Evolutionary conservation across 1,140 invertebrate species (phyloP), one percentile per base, ranked within the genome.

Genomic region (Gonatopus flavifemur): DNA sequence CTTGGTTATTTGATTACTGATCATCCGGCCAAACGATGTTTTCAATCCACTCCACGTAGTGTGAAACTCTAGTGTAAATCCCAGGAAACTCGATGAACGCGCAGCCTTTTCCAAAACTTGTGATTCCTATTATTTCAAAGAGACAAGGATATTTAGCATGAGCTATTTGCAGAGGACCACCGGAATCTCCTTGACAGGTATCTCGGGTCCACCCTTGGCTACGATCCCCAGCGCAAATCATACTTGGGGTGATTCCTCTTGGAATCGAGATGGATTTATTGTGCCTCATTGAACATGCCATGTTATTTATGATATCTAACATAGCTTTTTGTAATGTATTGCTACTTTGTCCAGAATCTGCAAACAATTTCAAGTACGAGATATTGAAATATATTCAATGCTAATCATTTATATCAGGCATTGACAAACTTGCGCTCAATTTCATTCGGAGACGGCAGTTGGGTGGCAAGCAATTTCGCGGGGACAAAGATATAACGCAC

Each of bases 171-270:
- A 84, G 69, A 8, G 85, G 84, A 13, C 85, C 86, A 4, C 86
- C 86, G 3, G 86, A 88, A 63, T 89, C 86, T 52, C 86, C 86
- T 80, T 86, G 67, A 16, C 90, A 91, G 1, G 89, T 86, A 57
- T 91, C 90, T 39, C 81, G 84, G 10, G 9, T 37, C 55, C 64
- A 64, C 12, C 84, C 84, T 1, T 84, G 83, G 12, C 77, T 64
- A 15, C 83, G 66, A 50, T 83, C 80, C 0, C 88, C 89, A 0
- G 89, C 90, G 62, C 89, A 92, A 30, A 93, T 61, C 79, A 90
- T 88, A 0, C 72, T 77, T 7, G 77, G 62, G 4, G 59, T 59
- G 38, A 87, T 80, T 0, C 86, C 85, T 16, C 72, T 47, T 0
- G 77, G 76, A 10, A 85, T 63, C 61, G 30, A 60, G 25, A 10